Conservation (phyloP, 2,113 vertebrate genomes). For the Ammodytes dubius region DNA sequence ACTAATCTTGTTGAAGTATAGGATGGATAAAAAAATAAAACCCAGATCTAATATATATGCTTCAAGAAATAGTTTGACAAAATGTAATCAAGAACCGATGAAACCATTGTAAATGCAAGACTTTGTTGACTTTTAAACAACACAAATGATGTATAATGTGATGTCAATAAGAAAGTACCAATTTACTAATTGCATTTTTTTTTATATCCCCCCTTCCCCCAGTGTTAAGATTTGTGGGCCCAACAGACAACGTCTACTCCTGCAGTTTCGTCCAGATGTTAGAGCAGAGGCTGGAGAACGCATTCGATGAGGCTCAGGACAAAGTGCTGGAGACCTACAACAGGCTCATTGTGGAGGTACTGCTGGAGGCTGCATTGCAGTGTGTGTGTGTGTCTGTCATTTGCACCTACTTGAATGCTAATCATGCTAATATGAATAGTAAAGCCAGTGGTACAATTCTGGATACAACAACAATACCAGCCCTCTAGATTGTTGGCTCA, state of each 20-base stretch:
- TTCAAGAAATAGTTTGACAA: too few relatives aligned
- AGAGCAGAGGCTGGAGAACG: conserved; percentile 92
- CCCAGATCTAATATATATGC: not conserved
- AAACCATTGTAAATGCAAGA: not conserved
- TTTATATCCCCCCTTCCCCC: not conserved
- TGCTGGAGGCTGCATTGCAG: not conserved
- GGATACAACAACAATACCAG: not conserved
- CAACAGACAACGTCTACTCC: conserved; percentile 91
- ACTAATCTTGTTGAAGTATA: too few relatives aligned
- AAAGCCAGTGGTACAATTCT: not conserved
- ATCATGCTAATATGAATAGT: conserved; percentile 27
- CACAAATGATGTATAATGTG: not conserved
- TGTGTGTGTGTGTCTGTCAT: not conserved
- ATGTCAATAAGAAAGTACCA: not conserved
- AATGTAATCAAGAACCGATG: not conserved
- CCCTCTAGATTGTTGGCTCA: not conserved
- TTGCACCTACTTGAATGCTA: conserved; percentile 13
- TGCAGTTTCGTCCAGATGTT: conserved; percentile 95
- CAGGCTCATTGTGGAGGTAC: conserved; percentile 93
- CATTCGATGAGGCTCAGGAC: conserved; percentile 93
- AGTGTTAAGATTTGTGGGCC: conserved; percentile 94
- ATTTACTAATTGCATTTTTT: not conserved
- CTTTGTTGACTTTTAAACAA: not conserved
- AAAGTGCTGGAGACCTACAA: conserved; percentile 91
- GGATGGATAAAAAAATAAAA: not conserved